These are phyloP conservation scores for Aurelia aurita complex sp. Pacific DNA, from an alignment of 30 jellyfish, hydroid and myxozoan species.

Conservation along the genomic window DNA sequence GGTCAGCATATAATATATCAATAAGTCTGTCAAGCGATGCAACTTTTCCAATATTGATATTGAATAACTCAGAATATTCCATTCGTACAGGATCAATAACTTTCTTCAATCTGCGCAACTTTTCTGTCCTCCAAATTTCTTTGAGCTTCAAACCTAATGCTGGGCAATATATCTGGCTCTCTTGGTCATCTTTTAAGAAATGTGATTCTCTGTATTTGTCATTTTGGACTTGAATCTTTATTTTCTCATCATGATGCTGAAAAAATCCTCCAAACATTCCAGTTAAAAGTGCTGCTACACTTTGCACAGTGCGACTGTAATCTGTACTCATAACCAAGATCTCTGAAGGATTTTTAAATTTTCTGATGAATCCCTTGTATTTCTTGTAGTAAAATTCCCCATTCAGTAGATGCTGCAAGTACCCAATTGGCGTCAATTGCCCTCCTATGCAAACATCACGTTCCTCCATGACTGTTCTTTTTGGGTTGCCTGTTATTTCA, in stretches of 20 bases:
- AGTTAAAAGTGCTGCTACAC: slow-evolving; percentile 89
- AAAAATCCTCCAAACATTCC: slow-evolving; percentile 72
- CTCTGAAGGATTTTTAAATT: slow-evolving; percentile 13
- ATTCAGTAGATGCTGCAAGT: slow-evolving; percentile 75
- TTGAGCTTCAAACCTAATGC: slow-evolving; percentile 18
- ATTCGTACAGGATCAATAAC: slow-evolving; percentile 27
- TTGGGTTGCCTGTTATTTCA: slow-evolving; percentile 40
- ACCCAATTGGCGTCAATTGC: slow-evolving; percentile 94
- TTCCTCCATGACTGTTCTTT: slow-evolving; percentile 53
- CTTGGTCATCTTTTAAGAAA: slow-evolving; percentile 59
- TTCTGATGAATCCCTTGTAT: slow-evolving; percentile 44
- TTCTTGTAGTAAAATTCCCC: slow-evolving; percentile 68
- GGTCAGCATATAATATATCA: slow-evolving; percentile 72
- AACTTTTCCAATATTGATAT: slow-evolving; percentile 20
- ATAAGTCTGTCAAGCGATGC: slow-evolving; percentile 71
- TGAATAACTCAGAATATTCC: slow-evolving; percentile 37
- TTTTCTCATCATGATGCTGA: background rate
- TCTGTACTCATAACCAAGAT: slow-evolving; percentile 76
- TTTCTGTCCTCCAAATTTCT: slow-evolving; percentile 9
- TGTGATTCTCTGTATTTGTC: slow-evolving; percentile 77
- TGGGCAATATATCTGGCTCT: slow-evolving; percentile 57
- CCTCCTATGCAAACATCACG: slow-evolving; percentile 77
- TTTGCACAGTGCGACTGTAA: slow-evolving; percentile 92
- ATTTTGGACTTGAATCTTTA: slow-evolving; percentile 50
- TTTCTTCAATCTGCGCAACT: slow-evolving; percentile 24